A percentile compares a stretch with the other conserved stretches of the same genome.
These are phyloP conservation scores for Ceuthmochares aereus DNA, from an alignment of 2,113 vertebrate species.

Conservation along the genomic window DNA sequence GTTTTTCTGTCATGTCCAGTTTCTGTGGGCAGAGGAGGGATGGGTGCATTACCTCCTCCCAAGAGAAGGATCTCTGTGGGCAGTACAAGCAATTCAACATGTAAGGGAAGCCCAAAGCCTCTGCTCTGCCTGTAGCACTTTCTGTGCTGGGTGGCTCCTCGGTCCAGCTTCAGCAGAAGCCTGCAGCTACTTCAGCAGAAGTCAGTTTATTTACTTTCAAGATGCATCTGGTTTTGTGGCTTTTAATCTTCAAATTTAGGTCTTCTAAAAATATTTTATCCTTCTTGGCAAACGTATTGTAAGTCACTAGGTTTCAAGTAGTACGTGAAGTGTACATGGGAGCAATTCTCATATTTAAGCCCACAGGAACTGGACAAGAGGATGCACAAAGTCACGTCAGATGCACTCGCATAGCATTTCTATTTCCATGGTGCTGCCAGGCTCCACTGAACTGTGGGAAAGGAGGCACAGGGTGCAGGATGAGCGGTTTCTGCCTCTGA, in stretches of 20 bases:
- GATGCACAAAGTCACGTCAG: not conserved
- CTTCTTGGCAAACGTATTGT: fast-evolving
- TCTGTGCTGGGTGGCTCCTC: not conserved
- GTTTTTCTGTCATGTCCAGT: not conserved
- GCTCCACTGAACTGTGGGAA: not conserved
- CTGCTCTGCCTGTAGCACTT: not conserved
- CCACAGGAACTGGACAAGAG: fast-evolving
- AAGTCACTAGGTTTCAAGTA: not conserved
- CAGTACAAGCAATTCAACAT: fast-evolving
- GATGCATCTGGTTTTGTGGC: not conserved
- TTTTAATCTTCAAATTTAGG: not conserved
- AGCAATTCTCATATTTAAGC: not conserved
- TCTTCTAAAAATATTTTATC: not conserved
- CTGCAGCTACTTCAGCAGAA: not conserved
- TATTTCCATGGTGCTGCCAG: fast-evolving
- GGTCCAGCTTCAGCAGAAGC: not conserved
- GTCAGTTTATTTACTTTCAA: not conserved
- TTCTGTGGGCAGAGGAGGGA: not conserved
- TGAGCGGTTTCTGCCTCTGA: not conserved
- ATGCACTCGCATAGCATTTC: fast-evolving
- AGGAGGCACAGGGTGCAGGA: not conserved
- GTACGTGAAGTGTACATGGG: fast-evolving
- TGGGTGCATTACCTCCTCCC: not conserved
- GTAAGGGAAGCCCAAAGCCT: fast-evolving
- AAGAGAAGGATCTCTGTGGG: not conserved